These are phyloP conservation scores for Sminthurinus aureus DNA, from an alignment of 2,888 invertebrate genomes.

Conservation along the genomic window DNA sequence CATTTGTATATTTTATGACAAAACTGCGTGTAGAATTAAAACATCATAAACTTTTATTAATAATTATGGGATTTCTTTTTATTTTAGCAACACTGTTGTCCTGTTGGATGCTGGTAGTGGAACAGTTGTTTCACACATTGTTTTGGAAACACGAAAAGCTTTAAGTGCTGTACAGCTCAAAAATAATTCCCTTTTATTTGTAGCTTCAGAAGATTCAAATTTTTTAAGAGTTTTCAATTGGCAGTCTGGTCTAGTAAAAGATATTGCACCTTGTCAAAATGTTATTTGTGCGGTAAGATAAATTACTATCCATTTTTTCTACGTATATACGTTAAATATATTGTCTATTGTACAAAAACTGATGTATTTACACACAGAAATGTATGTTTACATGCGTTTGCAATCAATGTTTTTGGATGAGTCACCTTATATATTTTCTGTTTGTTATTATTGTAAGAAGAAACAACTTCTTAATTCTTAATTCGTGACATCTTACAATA, in stretches of 20 bases:
- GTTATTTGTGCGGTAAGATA: constrained; percentile 57
- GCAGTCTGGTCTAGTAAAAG: constrained; percentile 59
- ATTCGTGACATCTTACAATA: too few relatives aligned
- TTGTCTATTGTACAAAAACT: neutral
- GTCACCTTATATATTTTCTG: too few relatives aligned
- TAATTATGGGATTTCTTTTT: neutral
- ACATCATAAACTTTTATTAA: neutral
- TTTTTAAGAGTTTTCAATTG: constrained; percentile 58
- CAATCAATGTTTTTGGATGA: too few relatives aligned
- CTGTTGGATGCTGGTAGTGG: constrained; percentile 81
- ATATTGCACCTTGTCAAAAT: constrained; percentile 60
- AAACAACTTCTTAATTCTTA: too few relatives aligned
- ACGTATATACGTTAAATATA: too few relatives aligned
- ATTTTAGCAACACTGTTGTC: constrained; percentile 87
- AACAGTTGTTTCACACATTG: constrained; percentile 59
- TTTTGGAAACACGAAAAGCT: constrained; percentile 56
- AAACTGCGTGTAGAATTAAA: too few relatives aligned
- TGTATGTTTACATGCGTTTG: too few relatives aligned
- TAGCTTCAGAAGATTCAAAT: constrained; percentile 58
- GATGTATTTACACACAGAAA: too few relatives aligned
- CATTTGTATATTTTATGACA: too few relatives aligned
- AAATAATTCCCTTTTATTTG: constrained; percentile 58
- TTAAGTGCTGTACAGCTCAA: constrained; percentile 58
- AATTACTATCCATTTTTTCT: neutral
- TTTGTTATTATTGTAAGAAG: too few relatives aligned